Conservation (phyloP, 1,140 invertebrate genomes). For the Penaeus japonicus region DNA sequence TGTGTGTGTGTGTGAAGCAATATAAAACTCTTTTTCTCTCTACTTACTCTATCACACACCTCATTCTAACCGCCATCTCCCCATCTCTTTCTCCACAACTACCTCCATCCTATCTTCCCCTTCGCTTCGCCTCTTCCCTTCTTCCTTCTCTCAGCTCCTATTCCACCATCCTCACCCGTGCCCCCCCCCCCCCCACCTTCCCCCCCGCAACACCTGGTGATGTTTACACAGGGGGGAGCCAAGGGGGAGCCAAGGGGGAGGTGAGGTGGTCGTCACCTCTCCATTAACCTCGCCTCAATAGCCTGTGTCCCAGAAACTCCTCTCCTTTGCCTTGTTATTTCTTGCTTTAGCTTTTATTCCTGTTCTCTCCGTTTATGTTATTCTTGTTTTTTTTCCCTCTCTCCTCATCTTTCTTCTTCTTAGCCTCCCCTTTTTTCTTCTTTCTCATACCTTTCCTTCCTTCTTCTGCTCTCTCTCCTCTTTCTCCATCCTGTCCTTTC, state of each 20-base stretch:
- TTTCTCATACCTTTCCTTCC: background rate
- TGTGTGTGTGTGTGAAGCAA: conserved; percentile 19
- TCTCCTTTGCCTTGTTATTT: background rate
- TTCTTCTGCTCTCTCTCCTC: background rate
- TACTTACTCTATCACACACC: too few relatives aligned
- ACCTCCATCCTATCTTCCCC: background rate
- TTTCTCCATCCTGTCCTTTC: background rate
- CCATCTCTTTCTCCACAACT: background rate
- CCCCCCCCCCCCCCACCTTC: background rate
- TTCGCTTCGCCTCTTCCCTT: background rate
- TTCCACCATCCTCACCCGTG: background rate
- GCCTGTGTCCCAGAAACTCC: background rate
- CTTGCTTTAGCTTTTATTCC: background rate
- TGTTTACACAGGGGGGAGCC: too few relatives aligned
- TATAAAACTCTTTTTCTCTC: too few relatives aligned
- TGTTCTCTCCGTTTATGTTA: background rate
- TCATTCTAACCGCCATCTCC: background rate
- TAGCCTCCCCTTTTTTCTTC: background rate
- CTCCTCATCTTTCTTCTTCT: background rate
- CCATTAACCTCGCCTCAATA: background rate
- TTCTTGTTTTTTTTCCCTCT: background rate
- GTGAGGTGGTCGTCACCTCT: background rate
- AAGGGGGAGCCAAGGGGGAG: too few relatives aligned
- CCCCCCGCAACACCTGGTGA: background rate
- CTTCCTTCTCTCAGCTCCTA: background rate